Conservation (phyloP, 2,888 invertebrate genomes). For the Macropis europaea region DNA sequence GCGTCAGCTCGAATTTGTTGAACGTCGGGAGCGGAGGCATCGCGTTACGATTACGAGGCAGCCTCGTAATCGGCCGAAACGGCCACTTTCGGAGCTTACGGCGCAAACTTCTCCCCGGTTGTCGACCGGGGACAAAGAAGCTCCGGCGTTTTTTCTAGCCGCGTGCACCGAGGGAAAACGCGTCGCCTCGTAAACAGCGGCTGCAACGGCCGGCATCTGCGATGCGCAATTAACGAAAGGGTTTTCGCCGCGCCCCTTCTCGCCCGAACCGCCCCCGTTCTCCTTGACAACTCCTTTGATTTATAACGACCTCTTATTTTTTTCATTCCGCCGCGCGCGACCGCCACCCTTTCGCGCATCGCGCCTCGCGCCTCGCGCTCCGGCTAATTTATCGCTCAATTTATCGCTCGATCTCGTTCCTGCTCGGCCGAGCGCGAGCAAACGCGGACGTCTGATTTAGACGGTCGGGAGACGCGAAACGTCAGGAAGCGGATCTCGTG, state of each 20-base stretch:
- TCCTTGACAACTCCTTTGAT: slow-evolving; percentile 74
- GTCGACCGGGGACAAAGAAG: slow-evolving; percentile 43
- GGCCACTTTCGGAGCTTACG: slow-evolving; percentile 38
- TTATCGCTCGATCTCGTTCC: background rate
- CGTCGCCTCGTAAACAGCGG: slow-evolving; percentile 70
- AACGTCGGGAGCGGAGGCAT: background rate
- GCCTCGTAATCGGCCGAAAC: slow-evolving; percentile 40
- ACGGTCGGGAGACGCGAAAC: too few species aligned
- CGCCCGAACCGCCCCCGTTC: slow-evolving; percentile 62
- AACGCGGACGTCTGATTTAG: too few species aligned
- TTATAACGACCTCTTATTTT: slow-evolving; percentile 72
- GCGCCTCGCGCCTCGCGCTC: background rate
- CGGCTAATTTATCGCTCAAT: background rate
- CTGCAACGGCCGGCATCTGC: slow-evolving; percentile 74
- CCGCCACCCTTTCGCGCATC: slow-evolving; percentile 51
- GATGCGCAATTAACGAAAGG: slow-evolving; percentile 79
- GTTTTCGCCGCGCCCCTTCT: slow-evolving; percentile 65
- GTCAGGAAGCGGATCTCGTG: too few species aligned
- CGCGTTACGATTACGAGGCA: slow-evolving; percentile 48
- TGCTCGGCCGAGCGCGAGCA: background rate
- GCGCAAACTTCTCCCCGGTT: slow-evolving; percentile 24
- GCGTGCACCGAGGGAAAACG: slow-evolving; percentile 46
- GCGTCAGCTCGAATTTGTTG: slow-evolving; percentile 26
- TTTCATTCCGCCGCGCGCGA: slow-evolving; percentile 68
- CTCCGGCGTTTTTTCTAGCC: slow-evolving; percentile 11